Evolutionary conservation across 2,888 invertebrate species (phyloP).

Genomic region (Melinaea menophilus): DNA sequence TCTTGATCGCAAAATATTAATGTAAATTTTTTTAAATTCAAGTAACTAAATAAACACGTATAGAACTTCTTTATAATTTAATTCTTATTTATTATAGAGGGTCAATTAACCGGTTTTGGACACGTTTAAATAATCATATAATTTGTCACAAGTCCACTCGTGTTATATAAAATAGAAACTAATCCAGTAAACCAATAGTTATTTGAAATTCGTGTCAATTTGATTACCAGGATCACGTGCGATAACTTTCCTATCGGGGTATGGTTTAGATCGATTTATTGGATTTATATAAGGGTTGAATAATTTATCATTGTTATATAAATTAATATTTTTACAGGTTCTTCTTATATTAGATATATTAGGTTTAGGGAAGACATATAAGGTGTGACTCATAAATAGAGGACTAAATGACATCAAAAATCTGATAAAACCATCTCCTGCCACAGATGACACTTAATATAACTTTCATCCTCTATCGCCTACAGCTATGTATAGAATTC

Average conservation of each 20-base stretch:
- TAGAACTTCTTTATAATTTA: neutral
- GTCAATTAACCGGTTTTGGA: neutral
- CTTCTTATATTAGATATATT: no score
- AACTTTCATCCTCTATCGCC: neutral
- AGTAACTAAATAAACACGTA: no score
- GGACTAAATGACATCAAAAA: no score
- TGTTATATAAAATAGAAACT: constrained; percentile 3
- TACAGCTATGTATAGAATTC: neutral
- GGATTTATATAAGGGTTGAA: neutral
- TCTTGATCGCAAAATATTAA: no score
- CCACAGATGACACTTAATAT: no score
- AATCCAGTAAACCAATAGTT: neutral
- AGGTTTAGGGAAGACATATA: no score
- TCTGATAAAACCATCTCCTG: no score
- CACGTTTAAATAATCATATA: neutral
- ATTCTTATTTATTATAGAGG: neutral
- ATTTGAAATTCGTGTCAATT: constrained; percentile 1
- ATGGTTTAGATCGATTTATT: neutral
- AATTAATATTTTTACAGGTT: no score
- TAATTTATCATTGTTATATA: neutral
- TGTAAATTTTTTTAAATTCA: no score
- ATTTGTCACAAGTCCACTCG: neutral
- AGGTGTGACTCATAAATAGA: no score
- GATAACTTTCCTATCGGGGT: neutral
- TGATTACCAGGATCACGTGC: constrained; percentile 6